Evolutionary conservation across 37 sponge, comb jelly and placozoan genomes (phyloP).

Genomic region (Lycopodina hypogea): DNA sequence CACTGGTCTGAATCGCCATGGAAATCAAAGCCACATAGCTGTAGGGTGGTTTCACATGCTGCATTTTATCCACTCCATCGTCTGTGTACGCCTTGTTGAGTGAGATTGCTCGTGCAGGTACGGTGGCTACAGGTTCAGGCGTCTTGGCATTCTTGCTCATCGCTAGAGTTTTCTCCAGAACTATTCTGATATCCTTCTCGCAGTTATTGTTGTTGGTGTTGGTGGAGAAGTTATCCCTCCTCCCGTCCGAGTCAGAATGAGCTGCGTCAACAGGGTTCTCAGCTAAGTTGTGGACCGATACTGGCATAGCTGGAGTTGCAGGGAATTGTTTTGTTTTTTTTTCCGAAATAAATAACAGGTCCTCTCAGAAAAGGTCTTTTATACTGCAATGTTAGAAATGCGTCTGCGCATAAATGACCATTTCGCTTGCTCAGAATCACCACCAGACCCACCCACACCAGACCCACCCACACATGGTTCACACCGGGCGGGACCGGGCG

Average conservation of each 20-base stretch:
- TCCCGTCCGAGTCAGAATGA: neutral
- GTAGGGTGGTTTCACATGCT: conserved; percentile 85
- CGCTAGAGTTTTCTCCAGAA: conserved; percentile 65
- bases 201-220: conserved; percentile 26
- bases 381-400: no score
- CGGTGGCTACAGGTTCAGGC: conserved; percentile 76
- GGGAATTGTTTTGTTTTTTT: neutral
- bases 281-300: neutral
- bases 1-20: conserved; percentile 85
- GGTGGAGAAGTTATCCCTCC: neutral
- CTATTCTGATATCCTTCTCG: conserved; percentile 69
- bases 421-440: no score
- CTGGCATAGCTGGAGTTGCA: conserved; percentile 16
- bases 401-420: no score
- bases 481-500: no score
- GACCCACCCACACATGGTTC: no score
- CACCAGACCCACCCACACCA: no score
- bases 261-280: neutral
- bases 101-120: conserved; percentile 73
- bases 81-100: conserved; percentile 48
- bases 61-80: conserved; percentile 63
- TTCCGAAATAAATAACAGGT: neutral
- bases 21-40: conserved; percentile 92
- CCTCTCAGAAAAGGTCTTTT: no score
- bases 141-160: conserved; percentile 73